Percentiles rank a stretch among this genome's conserved stretches.
These are phyloP conservation scores for Panorpa germanica DNA, from an alignment of 2,888 invertebrate species.

Conservation along the genomic window DNA sequence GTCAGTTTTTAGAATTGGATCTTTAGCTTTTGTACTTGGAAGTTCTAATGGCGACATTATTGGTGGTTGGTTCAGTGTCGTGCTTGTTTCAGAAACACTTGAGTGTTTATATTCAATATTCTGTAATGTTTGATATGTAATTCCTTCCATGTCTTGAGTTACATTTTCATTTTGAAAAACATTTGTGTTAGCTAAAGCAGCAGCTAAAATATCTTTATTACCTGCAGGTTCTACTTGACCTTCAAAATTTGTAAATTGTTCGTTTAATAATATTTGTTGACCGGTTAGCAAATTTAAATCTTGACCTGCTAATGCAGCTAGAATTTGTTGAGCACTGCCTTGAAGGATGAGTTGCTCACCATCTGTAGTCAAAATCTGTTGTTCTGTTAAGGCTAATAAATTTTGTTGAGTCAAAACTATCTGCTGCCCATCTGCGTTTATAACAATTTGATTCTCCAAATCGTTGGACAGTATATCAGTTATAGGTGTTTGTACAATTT, in stretches of 20 bases:
- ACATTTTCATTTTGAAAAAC: constrained; percentile 36
- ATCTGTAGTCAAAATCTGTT: constrained; percentile 16
- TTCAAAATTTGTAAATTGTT: no score
- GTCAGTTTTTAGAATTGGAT: constrained; percentile 20
- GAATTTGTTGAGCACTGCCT: constrained; percentile 15
- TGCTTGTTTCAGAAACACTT: constrained; percentile 57
- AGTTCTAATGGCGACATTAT: constrained; percentile 69
- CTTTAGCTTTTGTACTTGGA: constrained; percentile 29
- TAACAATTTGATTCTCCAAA: constrained; percentile 17
- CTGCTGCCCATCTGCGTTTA: constrained; percentile 27
- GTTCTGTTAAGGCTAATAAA: constrained; percentile 13
- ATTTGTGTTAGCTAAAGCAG: constrained; percentile 55
- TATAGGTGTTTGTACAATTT: no score
- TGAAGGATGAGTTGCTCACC: constrained; percentile 17
- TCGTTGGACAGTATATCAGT: constrained; percentile 9
- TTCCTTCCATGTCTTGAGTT: constrained; percentile 11
- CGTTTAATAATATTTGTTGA: not conserved
- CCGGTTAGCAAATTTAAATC: constrained; percentile 5
- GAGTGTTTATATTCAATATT: constrained; percentile 18
- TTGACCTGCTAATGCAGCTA: constrained; percentile 14
- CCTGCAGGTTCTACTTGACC: constrained; percentile 17
- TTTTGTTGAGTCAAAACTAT: constrained; percentile 19
- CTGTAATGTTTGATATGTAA: constrained; percentile 16
- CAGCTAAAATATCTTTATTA: constrained; percentile 54
- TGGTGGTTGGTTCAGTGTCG: constrained; percentile 53